Evolutionary conservation across 2,113 vertebrate genomes (phyloP).

Genomic region (Spea multiplicata): DNA sequence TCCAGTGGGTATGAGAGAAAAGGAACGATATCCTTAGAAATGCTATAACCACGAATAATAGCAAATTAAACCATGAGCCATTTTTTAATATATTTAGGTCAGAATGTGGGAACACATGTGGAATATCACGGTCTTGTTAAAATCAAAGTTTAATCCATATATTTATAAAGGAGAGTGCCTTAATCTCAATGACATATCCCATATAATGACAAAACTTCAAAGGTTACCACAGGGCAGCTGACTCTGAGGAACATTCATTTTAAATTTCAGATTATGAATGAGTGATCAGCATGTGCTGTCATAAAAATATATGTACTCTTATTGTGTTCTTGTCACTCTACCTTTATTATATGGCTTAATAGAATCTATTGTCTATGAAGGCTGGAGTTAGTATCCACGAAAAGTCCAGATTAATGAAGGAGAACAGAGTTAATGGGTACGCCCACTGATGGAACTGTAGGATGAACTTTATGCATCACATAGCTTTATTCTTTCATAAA

Average conservation of each 20-base stretch:
- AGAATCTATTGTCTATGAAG: constrained; percentile 32
- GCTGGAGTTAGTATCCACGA: constrained; percentile 7
- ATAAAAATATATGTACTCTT: constrained; percentile 35
- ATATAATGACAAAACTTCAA: constrained; percentile 28
- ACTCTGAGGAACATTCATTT: constrained; percentile 30
- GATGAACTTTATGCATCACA: constrained; percentile 39
- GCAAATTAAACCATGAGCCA: neutral
- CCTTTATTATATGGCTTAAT: constrained; percentile 32
- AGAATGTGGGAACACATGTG: neutral
- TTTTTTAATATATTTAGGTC: neutral
- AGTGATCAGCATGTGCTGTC: constrained; percentile 19
- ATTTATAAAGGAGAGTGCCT: neutral
- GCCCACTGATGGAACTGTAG: constrained; percentile 35
- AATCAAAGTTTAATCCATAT: neutral
- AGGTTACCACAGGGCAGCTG: constrained; percentile 29
- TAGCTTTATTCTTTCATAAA: constrained; percentile 36
- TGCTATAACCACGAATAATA: neutral
- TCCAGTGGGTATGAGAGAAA: neutral
- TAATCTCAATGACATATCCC: neutral
- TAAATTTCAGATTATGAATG: constrained; percentile 16
- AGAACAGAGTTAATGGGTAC: constrained; percentile 35
- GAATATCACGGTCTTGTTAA: neutral
- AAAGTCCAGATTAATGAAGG: constrained; percentile 26
- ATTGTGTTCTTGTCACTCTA: constrained; percentile 36
- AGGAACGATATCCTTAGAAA: neutral